Conservation (phyloP, 1,140 invertebrate genomes). For the Scaptodrosophila lebanonensis region DNA sequence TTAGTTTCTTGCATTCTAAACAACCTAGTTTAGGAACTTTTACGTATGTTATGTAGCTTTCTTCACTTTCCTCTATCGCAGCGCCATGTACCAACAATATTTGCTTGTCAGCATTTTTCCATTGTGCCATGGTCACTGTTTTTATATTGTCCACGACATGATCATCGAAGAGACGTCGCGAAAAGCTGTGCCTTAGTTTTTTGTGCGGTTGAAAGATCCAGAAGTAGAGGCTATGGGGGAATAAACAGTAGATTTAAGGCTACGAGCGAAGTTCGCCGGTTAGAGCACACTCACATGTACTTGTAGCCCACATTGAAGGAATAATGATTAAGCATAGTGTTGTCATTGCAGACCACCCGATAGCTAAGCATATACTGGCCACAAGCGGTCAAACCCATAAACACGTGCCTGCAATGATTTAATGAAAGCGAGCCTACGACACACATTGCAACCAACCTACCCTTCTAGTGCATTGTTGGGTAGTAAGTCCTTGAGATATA, state of each 20-base stretch:
- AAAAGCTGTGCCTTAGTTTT: constrained; percentile 57
- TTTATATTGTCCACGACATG: constrained; percentile 80
- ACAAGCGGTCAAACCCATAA: constrained; percentile 95
- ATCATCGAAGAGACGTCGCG: constrained; percentile 80
- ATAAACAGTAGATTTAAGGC: not conserved
- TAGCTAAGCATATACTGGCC: constrained; percentile 95
- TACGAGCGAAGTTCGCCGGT: not conserved
- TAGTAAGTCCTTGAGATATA: constrained; percentile 81
- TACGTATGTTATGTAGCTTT: constrained; percentile 74
- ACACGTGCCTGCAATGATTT: constrained; percentile 83
- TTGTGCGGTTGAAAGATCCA: constrained; percentile 75
- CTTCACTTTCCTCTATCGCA: constrained; percentile 69
- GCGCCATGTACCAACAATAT: constrained; percentile 80
- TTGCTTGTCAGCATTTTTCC: constrained; percentile 79
- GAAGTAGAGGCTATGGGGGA: constrained; percentile 57
- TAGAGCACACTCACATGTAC: constrained; percentile 60
- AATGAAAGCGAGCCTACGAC: not conserved
- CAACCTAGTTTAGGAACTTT: constrained; percentile 77
- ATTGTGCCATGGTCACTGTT: constrained; percentile 80
- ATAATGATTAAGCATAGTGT: constrained; percentile 56
- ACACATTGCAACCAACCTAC: constrained; percentile 19
- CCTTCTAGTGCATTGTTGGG: constrained; percentile 75
- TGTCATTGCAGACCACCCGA: constrained; percentile 81
- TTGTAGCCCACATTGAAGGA: constrained; percentile 74
- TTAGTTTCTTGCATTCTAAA: constrained; percentile 74